A percentile compares a stretch with the other conserved stretches of the same genome.
These are phyloP conservation scores for Acrobasis repandana DNA, from an alignment of 2,888 invertebrate genomes.

Conservation along the genomic window DNA sequence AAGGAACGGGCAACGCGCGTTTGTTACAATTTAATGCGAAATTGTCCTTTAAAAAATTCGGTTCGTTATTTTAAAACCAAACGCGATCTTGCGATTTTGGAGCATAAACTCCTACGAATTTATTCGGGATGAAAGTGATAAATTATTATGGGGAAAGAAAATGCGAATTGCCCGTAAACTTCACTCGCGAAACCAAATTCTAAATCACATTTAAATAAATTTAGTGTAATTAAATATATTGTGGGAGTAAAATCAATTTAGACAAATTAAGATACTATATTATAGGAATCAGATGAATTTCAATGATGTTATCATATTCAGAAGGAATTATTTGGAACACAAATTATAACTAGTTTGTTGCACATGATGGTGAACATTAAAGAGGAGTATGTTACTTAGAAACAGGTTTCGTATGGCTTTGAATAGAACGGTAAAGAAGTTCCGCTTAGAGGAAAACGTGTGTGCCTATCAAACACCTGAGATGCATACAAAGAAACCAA, in stretches of 20 bases:
- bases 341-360: constrained; percentile 25
- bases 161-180: constrained; percentile 53
- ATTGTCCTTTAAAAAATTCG: not conserved
- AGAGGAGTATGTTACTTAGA: not conserved
- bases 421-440: not conserved
- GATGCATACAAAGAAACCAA: not conserved
- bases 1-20: constrained; percentile 51
- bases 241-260: constrained; percentile 57
- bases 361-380: not conserved
- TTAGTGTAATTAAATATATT: constrained; percentile 59
- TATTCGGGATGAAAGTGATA: constrained; percentile 20
- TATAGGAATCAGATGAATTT: constrained; percentile 49
- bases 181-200: constrained; percentile 74
- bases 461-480: constrained; percentile 2
- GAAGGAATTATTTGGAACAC: constrained; percentile 21
- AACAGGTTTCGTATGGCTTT: not conserved
- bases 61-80: constrained; percentile 6
- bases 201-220: constrained; percentile 74
- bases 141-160: constrained; percentile 1
- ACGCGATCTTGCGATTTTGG: not conserved
- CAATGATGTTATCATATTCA: constrained; percentile 37
- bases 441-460: not conserved
- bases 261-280: constrained; percentile 53
- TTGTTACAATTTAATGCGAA: not conserved
- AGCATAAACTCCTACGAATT: constrained; percentile 21